Percentiles rank a stretch among this genome's conserved stretches.
phyloP scores from a whole-genome alignment of 1,140 invertebrate species.

The Ooceraea biroi region DNA sequence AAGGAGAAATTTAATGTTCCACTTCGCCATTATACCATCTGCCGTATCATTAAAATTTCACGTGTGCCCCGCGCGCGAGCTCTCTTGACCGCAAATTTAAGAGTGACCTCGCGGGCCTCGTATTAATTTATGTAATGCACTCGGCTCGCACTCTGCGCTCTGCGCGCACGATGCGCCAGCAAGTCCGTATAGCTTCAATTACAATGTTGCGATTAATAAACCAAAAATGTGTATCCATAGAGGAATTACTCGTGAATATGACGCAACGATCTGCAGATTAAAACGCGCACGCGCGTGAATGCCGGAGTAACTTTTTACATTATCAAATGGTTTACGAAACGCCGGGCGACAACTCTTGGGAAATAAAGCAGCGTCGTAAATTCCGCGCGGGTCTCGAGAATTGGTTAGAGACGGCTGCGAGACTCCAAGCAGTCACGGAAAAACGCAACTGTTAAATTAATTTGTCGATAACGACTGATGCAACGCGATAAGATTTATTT shows the following conservation, averaged over 20 bases:
- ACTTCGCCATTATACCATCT: constrained; percentile 45
- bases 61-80: not conserved
- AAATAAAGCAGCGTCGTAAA: not conserved
- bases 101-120: constrained; percentile 1
- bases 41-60: constrained; percentile 40
- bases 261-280: not conserved
- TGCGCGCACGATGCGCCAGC: not conserved
- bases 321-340: constrained; percentile 25
- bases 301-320: not conserved
- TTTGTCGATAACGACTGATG: constrained; percentile 29
- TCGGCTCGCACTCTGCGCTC: not conserved
- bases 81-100: constrained; percentile 39
- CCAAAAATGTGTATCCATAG: constrained; percentile 6
- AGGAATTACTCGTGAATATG: not conserved
- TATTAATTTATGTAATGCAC: constrained; percentile 33
- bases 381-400: not conserved
- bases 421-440: not conserved
- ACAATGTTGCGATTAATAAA: constrained; percentile 28
- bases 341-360: not conserved
- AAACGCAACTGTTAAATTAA: constrained; percentile 24
- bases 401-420: not conserved
- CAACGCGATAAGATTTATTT: constrained; percentile 29
- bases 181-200: not conserved
- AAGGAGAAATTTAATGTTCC: constrained; percentile 50
- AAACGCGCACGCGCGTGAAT: constrained; percentile 7